These are phyloP conservation scores for Diachrysia chrysitis DNA, from an alignment of 2,888 invertebrate species.

Conservation along the genomic window DNA sequence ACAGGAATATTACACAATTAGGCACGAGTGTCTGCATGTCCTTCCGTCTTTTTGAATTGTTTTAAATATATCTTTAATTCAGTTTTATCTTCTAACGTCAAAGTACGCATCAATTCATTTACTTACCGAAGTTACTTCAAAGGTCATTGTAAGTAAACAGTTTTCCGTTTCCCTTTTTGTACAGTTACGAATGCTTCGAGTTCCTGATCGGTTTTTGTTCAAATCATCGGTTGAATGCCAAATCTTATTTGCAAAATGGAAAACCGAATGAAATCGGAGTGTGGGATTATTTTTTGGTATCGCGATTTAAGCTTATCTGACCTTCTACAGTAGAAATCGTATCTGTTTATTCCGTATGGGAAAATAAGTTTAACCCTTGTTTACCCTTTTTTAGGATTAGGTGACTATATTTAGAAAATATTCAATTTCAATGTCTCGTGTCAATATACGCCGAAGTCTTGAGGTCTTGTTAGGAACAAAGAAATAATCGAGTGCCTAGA, in stretches of 20 bases:
- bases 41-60: too few species aligned
- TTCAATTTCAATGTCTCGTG: slow-evolving; percentile 9
- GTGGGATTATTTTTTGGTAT: slow-evolving; percentile 35
- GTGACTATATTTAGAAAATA: slow-evolving; percentile 17
- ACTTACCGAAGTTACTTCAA: slow-evolving; percentile 7
- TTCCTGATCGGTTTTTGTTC: slow-evolving; percentile 12
- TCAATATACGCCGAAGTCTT: neutral
- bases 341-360: slow-evolving; percentile 10
- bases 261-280: slow-evolving; percentile 27
- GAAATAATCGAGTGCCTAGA: too few species aligned
- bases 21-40: too few species aligned
- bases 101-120: too few species aligned
- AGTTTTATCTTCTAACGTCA: too few species aligned
- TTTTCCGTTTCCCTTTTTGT: slow-evolving; percentile 14
- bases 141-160: slow-evolving; percentile 15
- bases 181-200: slow-evolving; percentile 4
- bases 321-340: slow-evolving; percentile 8
- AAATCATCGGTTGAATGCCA: slow-evolving; percentile 8
- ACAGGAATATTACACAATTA: too few species aligned
- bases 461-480: neutral
- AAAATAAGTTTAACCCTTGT: slow-evolving; percentile 21
- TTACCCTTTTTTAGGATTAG: slow-evolving; percentile 16
- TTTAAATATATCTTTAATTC: too few species aligned
- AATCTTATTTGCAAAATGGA: slow-evolving; percentile 39
- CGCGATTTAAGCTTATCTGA: slow-evolving; percentile 12